These are phyloP conservation scores for Matsumurasca onukii DNA, from an alignment of 1,140 invertebrate genomes.

Conservation along the genomic window DNA sequence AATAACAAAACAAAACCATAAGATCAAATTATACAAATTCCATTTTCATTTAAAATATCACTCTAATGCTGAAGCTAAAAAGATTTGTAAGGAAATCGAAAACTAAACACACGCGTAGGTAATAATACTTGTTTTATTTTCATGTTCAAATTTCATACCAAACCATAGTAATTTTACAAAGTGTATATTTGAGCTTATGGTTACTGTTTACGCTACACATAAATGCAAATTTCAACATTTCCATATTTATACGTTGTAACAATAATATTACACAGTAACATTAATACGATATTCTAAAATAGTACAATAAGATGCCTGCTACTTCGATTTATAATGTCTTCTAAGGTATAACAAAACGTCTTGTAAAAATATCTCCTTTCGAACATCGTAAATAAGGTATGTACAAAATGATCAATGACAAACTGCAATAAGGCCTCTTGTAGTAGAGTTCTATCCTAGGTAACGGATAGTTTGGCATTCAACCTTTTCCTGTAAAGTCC, in stretches of 20 bases:
- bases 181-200: slow-evolving; percentile 27
- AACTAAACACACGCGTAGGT: not conserved
- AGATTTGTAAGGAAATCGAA: not conserved
- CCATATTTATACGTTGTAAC: slow-evolving; percentile 10
- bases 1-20: no score
- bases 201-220: slow-evolving; percentile 24
- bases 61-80: no score
- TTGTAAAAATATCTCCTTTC: slow-evolving; percentile 23
- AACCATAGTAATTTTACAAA: slow-evolving; percentile 25
- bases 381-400: slow-evolving; percentile 16
- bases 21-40: no score
- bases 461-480: slow-evolving; percentile 21
- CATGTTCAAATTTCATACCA: slow-evolving; percentile 25
- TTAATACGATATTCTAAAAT: slow-evolving; percentile 22
- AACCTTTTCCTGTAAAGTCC: not conserved
- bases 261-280: slow-evolving; percentile 18
- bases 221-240: slow-evolving; percentile 24
- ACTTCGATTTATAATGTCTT: slow-evolving; percentile 7
- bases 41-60: no score
- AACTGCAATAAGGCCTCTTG: slow-evolving; percentile 25
- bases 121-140: slow-evolving; percentile 23
- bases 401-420: slow-evolving; percentile 18
- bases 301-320: slow-evolving; percentile 22
- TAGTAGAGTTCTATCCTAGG: slow-evolving; percentile 18
- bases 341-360: slow-evolving; percentile 18